These are phyloP conservation scores for Orius insidiosus DNA, from an alignment of 1,140 invertebrate species.

Conservation along the genomic window DNA sequence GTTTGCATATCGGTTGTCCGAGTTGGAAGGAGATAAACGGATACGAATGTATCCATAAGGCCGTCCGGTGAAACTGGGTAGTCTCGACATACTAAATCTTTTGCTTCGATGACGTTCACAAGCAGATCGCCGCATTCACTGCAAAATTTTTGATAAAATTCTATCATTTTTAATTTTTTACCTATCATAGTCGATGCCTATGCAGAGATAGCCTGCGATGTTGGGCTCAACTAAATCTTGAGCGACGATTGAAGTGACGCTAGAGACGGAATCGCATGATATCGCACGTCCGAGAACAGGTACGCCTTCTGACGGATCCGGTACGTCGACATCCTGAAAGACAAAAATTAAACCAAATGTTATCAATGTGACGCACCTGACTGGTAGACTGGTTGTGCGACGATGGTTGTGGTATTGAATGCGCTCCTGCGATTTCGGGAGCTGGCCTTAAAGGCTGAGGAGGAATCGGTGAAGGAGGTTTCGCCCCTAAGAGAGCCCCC, in stretches of 20 bases:
- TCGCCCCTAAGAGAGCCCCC: constrained; percentile 18
- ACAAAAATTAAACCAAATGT: too few species aligned
- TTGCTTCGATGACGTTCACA: constrained; percentile 57
- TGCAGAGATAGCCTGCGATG: constrained; percentile 54
- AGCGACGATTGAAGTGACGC: constrained; percentile 57
- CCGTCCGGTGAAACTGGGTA: constrained; percentile 28
- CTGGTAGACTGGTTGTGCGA: too few species aligned
- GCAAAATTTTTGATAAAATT: constrained; percentile 14
- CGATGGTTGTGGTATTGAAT: too few species aligned
- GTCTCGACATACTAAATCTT: constrained; percentile 44
- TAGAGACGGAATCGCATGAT: constrained; percentile 67
- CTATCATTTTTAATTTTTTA: constrained; percentile 23
- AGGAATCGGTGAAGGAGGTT: constrained; percentile 25
- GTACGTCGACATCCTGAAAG: too few species aligned
- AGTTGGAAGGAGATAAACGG: constrained; percentile 55
- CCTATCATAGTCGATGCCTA: constrained; percentile 62
- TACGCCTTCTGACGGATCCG: constrained; percentile 13
- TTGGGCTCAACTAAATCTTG: constrained; percentile 52
- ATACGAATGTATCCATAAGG: constrained; percentile 53
- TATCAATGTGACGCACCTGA: too few species aligned
- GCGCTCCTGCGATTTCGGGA: constrained; percentile 21
- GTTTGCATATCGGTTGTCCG: constrained; percentile 54
- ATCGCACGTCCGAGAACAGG: constrained; percentile 42
- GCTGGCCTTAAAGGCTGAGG: constrained; percentile 36
- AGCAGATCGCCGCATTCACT: constrained; percentile 52